phyloP scores from a whole-genome alignment of 1,140 invertebrate species.

The Drosophila dunni region DNA sequence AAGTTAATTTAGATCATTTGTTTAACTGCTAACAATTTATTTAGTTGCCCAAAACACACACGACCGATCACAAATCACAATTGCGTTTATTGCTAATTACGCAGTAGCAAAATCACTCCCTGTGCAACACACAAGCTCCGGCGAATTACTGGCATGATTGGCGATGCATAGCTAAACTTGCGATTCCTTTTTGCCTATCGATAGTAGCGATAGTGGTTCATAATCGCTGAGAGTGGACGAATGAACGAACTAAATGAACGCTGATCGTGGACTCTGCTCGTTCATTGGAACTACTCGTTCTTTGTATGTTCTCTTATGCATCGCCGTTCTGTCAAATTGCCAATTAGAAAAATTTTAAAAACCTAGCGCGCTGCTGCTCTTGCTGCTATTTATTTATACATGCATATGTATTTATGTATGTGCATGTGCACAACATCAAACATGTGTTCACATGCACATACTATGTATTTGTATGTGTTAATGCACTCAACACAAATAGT shows the following conservation, averaged over 20 bases:
- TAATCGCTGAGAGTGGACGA: neutral
- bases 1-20: conserved; percentile 66
- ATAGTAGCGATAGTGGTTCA: conserved; percentile 1
- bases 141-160: neutral
- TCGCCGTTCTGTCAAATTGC: conserved; percentile 16
- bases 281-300: neutral
- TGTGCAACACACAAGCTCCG: neutral
- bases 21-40: conserved; percentile 50
- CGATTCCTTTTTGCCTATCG: neutral
- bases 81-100: conserved; percentile 39
- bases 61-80: neutral
- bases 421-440: neutral
- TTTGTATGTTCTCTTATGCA: neutral
- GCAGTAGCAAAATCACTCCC: conserved; percentile 9
- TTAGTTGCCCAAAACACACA: conserved; percentile 16
- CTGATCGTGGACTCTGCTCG: neutral
- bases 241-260: conserved; percentile 1
- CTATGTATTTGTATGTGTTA: neutral
- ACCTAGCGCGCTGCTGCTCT: conserved; percentile 29
- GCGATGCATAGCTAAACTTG: neutral
- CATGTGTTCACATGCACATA: neutral
- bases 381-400: conserved; percentile 14
- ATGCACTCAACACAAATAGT: conserved; percentile 13
- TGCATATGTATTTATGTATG: neutral
- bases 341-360: conserved; percentile 22